Evolutionary conservation across 2,888 invertebrate genomes (phyloP).

Genomic region (Scelioninae gen. 1): DNA sequence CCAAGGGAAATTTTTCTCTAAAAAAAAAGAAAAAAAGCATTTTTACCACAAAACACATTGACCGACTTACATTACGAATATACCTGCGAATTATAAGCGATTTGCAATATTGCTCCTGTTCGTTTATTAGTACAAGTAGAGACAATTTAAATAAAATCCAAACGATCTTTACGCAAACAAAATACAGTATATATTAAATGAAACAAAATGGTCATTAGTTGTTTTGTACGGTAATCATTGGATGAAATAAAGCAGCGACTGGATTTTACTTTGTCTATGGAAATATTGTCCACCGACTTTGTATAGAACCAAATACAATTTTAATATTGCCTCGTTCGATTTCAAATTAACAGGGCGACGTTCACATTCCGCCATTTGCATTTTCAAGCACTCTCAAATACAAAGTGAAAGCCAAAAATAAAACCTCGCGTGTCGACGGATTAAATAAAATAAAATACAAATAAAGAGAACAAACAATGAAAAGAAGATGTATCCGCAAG

Average conservation of each 20-base stretch:
- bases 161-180: no score
- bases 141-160: no score
- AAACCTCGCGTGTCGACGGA: slow-evolving; percentile 25
- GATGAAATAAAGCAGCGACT: neutral
- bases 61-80: no score
- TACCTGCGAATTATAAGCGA: no score
- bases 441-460: slow-evolving; percentile 11
- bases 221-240: neutral
- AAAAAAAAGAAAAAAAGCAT: neutral
- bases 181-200: no score
- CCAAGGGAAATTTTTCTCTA: neutral
- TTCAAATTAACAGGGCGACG: neutral
- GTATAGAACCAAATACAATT: slow-evolving; percentile 42
- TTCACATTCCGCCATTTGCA: slow-evolving; percentile 52
- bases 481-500: slow-evolving; percentile 32
- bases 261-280: slow-evolving; percentile 28
- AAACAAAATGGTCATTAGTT: neutral
- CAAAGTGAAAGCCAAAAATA: slow-evolving; percentile 43
- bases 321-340: slow-evolving; percentile 34
- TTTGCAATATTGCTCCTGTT: no score
- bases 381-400: slow-evolving; percentile 30
- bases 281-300: slow-evolving; percentile 42
- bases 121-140: no score
- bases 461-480: slow-evolving; percentile 11
- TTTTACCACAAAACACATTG: no score